Evolutionary conservation across 2,797 vertebrate genomes (phyloP), one percentile per base, ranked within the genome.

Genomic region (Peromyscus melanophrys): DNA sequence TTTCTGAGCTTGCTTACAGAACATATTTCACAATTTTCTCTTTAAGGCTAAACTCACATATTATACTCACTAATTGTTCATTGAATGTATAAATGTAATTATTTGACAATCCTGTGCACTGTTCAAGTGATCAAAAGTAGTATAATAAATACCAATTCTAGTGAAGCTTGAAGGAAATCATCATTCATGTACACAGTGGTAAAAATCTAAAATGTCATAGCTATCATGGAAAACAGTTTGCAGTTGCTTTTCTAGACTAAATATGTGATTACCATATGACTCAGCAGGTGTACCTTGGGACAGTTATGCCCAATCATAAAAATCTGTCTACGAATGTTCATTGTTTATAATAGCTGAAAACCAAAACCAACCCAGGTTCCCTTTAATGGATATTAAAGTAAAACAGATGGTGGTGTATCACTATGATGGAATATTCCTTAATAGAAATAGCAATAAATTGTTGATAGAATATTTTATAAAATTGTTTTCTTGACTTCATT

Each of bases 1-100:
- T 69, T 92, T 4, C 6, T 43, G 8, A 6, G 19, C 11, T 92
- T 65, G 49, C 40, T 92, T 29, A 67, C 76, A 91, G 89, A 2
- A 73, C 76, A 57, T 95, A 6, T 27, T 90, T 43, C 4, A 73
- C 1, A 87, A 13, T 81, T 57, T 5, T 52, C 43, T 63, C 23
- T 65, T 90, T 90, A 65, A 12, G 46, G 14, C 0, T 65, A n/a
- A 19, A 76, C 4, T 89, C 29, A 76, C 2, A 13, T 52, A 34
- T 34, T 31, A 17, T 49, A 34, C 14, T 95, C 71, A 96, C n/a
- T 67, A 83, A 90, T 83, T 80, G 55, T 78, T 92, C 85, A 46
- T 7, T 93, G 61, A 86, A n/a, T 63, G 2, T 16, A 63, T 78
- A 77, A 27, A n/a, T 52, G 59, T 16, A 85, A 69, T 89, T 81